Evolutionary conservation across 2,888 invertebrate species (phyloP).

Genomic region (Heteromurus nitidus): DNA sequence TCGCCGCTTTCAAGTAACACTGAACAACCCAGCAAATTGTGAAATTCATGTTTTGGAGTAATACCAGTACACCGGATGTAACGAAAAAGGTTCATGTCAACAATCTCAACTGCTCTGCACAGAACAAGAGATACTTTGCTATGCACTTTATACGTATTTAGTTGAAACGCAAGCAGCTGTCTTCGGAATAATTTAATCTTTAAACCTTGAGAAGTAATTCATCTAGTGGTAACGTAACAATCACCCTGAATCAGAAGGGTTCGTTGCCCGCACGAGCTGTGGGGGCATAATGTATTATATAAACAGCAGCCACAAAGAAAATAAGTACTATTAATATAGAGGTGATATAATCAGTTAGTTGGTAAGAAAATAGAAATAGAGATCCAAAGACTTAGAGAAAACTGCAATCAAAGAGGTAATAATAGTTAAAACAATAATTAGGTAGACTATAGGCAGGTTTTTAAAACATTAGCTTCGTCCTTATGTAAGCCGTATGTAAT

Average conservation of each 20-base stretch:
- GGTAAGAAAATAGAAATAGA: constrained; percentile 49
- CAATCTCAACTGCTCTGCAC: too few species aligned
- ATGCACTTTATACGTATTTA: too few species aligned
- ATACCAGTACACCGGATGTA: too few species aligned
- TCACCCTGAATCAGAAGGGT: too few species aligned
- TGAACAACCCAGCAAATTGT: not conserved
- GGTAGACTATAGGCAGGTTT: not conserved
- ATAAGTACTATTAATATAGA: constrained; percentile 52
- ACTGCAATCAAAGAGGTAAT: constrained; percentile 60
- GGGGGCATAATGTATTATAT: constrained; percentile 5
- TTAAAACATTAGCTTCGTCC: too few species aligned
- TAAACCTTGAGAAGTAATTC: too few species aligned
- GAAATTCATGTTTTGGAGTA: too few species aligned
- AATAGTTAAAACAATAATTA: constrained; percentile 52
- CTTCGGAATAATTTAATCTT: too few species aligned
- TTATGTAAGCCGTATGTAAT: too few species aligned
- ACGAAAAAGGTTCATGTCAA: too few species aligned
- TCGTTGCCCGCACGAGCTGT: not conserved
- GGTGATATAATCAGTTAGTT: constrained; percentile 46
- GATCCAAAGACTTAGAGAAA: constrained; percentile 64
- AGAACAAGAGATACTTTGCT: not conserved
- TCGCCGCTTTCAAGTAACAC: constrained; percentile 63
- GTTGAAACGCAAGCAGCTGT: too few species aligned
- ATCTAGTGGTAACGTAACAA: too few species aligned
- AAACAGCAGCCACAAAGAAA: constrained; percentile 55